Base-by-base conservation (phyloP, 2,888 invertebrate species). In the Nyleta sp. region DNA sequence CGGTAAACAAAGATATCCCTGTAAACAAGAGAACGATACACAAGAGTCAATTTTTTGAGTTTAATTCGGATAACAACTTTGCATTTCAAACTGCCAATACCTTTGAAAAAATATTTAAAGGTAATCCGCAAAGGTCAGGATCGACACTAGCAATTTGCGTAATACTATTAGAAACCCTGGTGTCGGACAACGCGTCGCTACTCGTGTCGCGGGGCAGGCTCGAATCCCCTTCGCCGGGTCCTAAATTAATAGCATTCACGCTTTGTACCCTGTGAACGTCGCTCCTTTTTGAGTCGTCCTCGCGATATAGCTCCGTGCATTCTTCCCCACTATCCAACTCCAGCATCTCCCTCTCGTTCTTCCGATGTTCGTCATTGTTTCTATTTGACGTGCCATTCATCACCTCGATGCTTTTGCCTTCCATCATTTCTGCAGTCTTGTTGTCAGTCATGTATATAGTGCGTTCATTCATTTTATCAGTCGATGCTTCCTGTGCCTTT, bases 1-100 rank as follows among this genome's bases (percentile, higher is more conserved):
- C 15, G 99, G 99, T 90, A 99, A 94, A 90, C 98, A 99, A 13
- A 99, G 92, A 88, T 96, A 96, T 52, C 99, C 99, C 94, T 94
- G 90, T 89, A 80, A 74, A 62, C 11, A 35, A 18, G 13, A 46
- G n/a, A 46, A 44, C n/a, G n/a, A 8, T 28, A 28, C 28, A 35
- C 35, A 8, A 35, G 10, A 35, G 6, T 3, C 4, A 35, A 35
- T 3, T 8, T 35, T n/a, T 11, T 35, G n/a, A n/a, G n/a, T n/a
- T n/a, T n/a, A n/a, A n/a, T n/a, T n/a, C n/a, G n/a, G n/a, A n/a
- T n/a, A n/a, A n/a, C n/a, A n/a, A n/a, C n/a, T n/a, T n/a, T n/a
- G n/a, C n/a, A n/a, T n/a, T n/a, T n/a, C n/a, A n/a, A n/a, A n/a
- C n/a, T n/a, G n/a, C n/a, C n/a, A n/a, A n/a, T 88, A 93, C 94